Evolutionary conservation across 2,113 vertebrate species (phyloP).

Genomic region (Stegastes partitus): DNA sequence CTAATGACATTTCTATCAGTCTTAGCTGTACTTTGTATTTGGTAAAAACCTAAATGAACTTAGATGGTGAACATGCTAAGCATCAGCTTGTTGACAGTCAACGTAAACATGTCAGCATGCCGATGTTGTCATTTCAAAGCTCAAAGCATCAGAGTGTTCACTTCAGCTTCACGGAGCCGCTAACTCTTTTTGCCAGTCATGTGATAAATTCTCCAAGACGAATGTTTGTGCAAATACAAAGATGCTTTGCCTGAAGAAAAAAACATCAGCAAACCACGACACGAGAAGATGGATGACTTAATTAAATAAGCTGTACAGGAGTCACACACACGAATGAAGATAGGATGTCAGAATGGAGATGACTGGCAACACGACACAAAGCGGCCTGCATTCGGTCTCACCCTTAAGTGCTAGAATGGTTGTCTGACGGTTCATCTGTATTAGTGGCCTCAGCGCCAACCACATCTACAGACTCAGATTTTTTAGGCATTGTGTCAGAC

Average conservation of each 20-base stretch:
- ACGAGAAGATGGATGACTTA: conserved; percentile 30
- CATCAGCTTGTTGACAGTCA: not conserved
- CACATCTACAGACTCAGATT: conserved; percentile 80
- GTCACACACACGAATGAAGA: conserved; percentile 42
- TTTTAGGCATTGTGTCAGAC: conserved; percentile 76
- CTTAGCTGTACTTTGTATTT: too few relatives aligned
- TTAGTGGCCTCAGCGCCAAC: conserved; percentile 73
- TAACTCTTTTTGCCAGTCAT: too few relatives aligned
- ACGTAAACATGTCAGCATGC: not conserved
- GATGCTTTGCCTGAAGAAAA: not conserved
- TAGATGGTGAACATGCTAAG: not conserved
- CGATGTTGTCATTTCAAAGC: not conserved
- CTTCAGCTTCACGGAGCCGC: not conserved
- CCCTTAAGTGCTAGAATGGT: conserved; percentile 78
- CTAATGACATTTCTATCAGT: too few relatives aligned
- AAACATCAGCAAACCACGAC: conserved; percentile 2
- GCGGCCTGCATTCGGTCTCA: conserved; percentile 65
- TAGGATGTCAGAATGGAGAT: conserved; percentile 46
- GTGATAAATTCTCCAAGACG: not conserved
- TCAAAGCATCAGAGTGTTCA: not conserved
- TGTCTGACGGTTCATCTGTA: conserved; percentile 74
- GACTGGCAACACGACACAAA: conserved; percentile 60
- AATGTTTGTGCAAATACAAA: not conserved
- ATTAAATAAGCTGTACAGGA: conserved; percentile 16
- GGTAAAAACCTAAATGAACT: too few relatives aligned